phyloP scores from a whole-genome alignment of 2,888 invertebrate genomes.

The Dasysyrphus tricinctus region DNA sequence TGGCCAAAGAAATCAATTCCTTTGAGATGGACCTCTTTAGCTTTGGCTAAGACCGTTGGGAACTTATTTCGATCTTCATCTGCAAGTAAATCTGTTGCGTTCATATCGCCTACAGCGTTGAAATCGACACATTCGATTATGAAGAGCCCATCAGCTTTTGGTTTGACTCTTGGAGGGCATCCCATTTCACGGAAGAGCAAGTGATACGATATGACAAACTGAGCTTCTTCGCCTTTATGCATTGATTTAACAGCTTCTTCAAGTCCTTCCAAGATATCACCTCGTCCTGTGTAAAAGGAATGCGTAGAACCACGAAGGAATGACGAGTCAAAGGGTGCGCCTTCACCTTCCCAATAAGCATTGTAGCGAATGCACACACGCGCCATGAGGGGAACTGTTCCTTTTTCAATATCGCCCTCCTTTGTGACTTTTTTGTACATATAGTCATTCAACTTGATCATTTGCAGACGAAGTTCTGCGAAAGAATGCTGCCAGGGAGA shows the following conservation, averaged over 20 bases:
- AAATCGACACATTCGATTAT: constrained; percentile 89
- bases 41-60: constrained; percentile 85
- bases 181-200: constrained; percentile 91
- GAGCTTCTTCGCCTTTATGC: constrained; percentile 90
- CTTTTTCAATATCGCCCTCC: constrained; percentile 75
- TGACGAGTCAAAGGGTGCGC: constrained; percentile 82
- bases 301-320: constrained; percentile 80
- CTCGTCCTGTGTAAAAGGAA: constrained; percentile 79
- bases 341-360: constrained; percentile 81
- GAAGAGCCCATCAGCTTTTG: constrained; percentile 89
- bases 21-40: constrained; percentile 86
- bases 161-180: constrained; percentile 91
- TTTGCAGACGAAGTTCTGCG: constrained; percentile 79
- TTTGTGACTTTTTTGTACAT: constrained; percentile 80
- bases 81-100: constrained; percentile 81
- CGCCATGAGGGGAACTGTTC: constrained; percentile 79
- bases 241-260: constrained; percentile 90
- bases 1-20: constrained; percentile 86
- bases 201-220: constrained; percentile 90
- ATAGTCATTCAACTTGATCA: constrained; percentile 78
- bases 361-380: constrained; percentile 81
- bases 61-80: constrained; percentile 87
- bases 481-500: constrained; percentile 82
- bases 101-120: constrained; percentile 81
- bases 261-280: constrained; percentile 86